phyloP scores from a whole-genome alignment of 2,113 vertebrate genomes.

The Brachyhypopomus occidentalis region DNA sequence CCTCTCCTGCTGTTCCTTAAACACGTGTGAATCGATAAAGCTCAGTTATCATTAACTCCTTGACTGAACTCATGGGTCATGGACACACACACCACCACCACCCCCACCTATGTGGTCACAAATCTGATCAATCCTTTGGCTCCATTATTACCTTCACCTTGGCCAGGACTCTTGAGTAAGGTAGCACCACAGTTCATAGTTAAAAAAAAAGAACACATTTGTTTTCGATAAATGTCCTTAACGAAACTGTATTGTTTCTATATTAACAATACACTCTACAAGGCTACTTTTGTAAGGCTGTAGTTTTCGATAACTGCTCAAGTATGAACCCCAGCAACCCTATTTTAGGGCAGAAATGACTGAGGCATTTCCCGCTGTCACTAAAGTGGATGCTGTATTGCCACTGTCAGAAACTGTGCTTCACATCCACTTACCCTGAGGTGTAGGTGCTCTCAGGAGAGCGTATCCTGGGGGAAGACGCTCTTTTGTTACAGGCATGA shows the following conservation, averaged over 20 bases:
- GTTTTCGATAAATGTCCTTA: background rate
- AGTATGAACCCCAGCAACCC: constrained; percentile 7
- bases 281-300: too few species aligned
- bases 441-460: constrained; percentile 46
- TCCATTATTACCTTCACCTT: constrained; percentile 7
- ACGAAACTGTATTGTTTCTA: background rate
- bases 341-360: constrained; percentile 40
- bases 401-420: constrained; percentile 28
- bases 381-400: constrained; percentile 28
- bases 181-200: background rate
- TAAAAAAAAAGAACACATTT: background rate
- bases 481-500: constrained; percentile 34
- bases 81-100: constrained; percentile 35
- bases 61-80: constrained; percentile 38
- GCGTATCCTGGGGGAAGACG: constrained; percentile 39
- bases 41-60: constrained; percentile 48
- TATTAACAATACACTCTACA: too few species aligned
- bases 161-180: background rate
- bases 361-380: constrained; percentile 16
- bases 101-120: constrained; percentile 1
- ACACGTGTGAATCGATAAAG: constrained; percentile 42
- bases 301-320: background rate
- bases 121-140: constrained; percentile 37
- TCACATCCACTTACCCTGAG: constrained; percentile 42
- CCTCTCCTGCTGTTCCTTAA: constrained; percentile 10